Percentiles rank a stretch among this genome's conserved stretches.
These are phyloP conservation scores for Bimastos eiseni DNA, from an alignment of 2,888 invertebrate genomes.

Conservation along the genomic window DNA sequence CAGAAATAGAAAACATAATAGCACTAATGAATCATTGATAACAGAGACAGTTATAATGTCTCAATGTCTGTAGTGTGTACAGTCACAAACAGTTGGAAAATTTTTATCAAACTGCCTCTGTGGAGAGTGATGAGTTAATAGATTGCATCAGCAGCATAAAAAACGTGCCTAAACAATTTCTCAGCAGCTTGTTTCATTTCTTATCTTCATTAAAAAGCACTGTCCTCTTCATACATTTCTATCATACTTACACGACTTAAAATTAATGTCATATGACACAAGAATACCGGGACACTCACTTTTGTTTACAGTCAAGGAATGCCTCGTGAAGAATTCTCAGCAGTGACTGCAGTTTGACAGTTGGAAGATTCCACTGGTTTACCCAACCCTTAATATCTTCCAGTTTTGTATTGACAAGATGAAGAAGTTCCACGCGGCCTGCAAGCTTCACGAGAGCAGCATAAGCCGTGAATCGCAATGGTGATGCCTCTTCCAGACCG, in stretches of 20 bases:
- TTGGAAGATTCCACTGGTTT: slow-evolving; percentile 56
- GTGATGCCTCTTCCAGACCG: slow-evolving; percentile 81
- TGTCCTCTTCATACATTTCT: neutral
- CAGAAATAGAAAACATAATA: too few relatives aligned
- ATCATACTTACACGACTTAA: neutral
- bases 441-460: slow-evolving; percentile 87
- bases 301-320: slow-evolving; percentile 78
- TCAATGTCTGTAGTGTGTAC: too few relatives aligned
- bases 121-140: neutral
- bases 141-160: neutral
- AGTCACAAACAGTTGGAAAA: too few relatives aligned
- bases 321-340: slow-evolving; percentile 87
- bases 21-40: too few relatives aligned
- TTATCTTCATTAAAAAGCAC: neutral
- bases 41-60: too few relatives aligned
- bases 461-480: slow-evolving; percentile 88
- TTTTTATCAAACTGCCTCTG: too few relatives aligned
- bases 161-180: neutral
- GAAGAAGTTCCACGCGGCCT: slow-evolving; percentile 82
- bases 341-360: slow-evolving; percentile 75
- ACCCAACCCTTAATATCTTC: slow-evolving; percentile 61
- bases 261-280: neutral
- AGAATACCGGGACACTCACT: slow-evolving; percentile 64
- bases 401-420: slow-evolving; percentile 39
- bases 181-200: neutral